These are phyloP conservation scores for Chouioia cunea DNA, from an alignment of 2,888 invertebrate genomes.

Conservation along the genomic window DNA sequence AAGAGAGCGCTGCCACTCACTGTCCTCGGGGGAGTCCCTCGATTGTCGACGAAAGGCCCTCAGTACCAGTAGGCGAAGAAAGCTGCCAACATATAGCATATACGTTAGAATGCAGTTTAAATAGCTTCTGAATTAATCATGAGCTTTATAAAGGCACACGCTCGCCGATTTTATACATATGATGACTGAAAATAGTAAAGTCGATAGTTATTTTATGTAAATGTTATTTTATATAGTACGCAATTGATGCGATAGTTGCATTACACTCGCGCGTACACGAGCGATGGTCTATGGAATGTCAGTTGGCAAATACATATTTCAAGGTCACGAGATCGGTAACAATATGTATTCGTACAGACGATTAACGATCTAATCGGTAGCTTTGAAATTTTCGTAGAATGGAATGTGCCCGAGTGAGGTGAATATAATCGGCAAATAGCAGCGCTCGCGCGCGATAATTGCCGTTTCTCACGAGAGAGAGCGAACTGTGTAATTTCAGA, in stretches of 20 bases:
- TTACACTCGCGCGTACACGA: not conserved
- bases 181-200: no score
- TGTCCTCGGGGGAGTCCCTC: constrained; percentile 3
- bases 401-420: not conserved
- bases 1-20: constrained; percentile 5
- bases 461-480: constrained; percentile 12
- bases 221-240: not conserved
- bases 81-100: constrained; percentile 49
- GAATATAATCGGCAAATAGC: no score
- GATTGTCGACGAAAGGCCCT: constrained; percentile 1
- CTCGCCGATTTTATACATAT: no score
- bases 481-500: constrained; percentile 1
- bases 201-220: no score
- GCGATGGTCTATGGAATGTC: constrained; percentile 26
- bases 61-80: constrained; percentile 59
- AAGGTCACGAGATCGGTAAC: no score
- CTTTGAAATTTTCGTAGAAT: not conserved
- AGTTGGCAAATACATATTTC: constrained; percentile 22
- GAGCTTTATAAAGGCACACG: no score
- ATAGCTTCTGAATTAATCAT: no score
- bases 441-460: constrained; percentile 14
- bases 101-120: no score
- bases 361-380: constrained; percentile 18
- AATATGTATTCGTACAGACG: no score
- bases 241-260: constrained; percentile 2